Conservation (phyloP, 2,888 invertebrate genomes). For the Megalurothrips usitatus region DNA sequence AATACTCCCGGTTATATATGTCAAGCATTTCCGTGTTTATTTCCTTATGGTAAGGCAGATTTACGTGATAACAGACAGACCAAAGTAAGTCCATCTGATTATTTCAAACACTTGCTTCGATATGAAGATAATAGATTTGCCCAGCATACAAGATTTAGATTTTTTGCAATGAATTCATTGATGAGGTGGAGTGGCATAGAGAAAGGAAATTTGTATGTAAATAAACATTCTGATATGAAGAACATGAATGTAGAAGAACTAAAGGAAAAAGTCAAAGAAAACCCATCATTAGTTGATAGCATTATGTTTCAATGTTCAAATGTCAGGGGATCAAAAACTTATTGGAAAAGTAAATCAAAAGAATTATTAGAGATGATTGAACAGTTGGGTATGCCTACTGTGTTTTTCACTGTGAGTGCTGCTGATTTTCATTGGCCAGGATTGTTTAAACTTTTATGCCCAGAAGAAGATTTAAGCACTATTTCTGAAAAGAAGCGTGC, state of each 20-base stretch:
- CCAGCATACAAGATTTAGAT: conserved; percentile 27
- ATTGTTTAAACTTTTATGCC: conserved; percentile 30
- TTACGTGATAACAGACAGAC: not conserved
- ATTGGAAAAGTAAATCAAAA: conserved; percentile 30
- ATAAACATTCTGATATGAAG: not conserved
- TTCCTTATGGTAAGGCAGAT: conserved; percentile 34
- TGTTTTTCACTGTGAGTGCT: conserved; percentile 36
- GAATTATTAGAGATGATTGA: conserved; percentile 35
- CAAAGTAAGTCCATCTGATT: conserved; percentile 27
- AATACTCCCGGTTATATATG: conserved; percentile 31
- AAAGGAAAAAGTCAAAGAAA: not conserved
- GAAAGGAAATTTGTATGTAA: not conserved
- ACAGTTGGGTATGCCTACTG: conserved; percentile 34
- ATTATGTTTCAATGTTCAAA: conserved; percentile 33
- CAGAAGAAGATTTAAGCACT: not conserved
- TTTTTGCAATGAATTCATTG: conserved; percentile 30
- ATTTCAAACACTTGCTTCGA: conserved; percentile 29
- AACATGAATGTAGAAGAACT: conserved; percentile 14
- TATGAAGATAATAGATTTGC: conserved; percentile 32
- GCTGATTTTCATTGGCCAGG: conserved; percentile 36
- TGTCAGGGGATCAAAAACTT: conserved; percentile 33
- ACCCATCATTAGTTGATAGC: not conserved
- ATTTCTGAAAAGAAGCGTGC: conserved; percentile 17
- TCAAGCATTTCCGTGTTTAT: conserved; percentile 33
- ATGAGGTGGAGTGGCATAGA: not conserved